phyloP scores from a whole-genome alignment of 1,140 invertebrate species.

The Drosophila paulistorum region DNA sequence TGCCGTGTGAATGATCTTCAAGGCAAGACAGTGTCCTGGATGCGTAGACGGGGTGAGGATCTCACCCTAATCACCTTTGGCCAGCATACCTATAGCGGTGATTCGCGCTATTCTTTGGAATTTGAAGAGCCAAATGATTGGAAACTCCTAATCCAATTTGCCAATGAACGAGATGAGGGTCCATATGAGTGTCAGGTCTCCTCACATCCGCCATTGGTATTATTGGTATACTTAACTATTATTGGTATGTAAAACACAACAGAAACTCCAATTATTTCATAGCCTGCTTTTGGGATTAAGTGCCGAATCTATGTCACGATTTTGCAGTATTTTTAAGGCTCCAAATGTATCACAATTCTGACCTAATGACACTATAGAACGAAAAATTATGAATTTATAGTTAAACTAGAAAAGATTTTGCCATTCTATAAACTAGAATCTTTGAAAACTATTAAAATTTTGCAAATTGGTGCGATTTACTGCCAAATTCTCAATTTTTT shows the following conservation, averaged over 20 bases:
- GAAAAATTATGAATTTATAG: no score
- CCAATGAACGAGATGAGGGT: slow-evolving; percentile 89
- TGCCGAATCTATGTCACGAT: no score
- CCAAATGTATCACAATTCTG: no score
- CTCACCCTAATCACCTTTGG: slow-evolving; percentile 90
- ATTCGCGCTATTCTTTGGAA: slow-evolving; percentile 89
- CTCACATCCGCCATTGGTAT: slow-evolving; percentile 89
- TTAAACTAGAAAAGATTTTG: no score
- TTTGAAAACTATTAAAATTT: no score
- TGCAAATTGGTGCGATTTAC: no score
- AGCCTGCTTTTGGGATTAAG: no score
- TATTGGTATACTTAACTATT: slow-evolving; percentile 88
- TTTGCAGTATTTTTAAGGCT: no score
- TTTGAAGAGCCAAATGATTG: slow-evolving; percentile 91
- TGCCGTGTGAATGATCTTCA: slow-evolving; percentile 89
- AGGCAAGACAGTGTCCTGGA: slow-evolving; percentile 92
- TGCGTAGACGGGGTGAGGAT: slow-evolving; percentile 88
- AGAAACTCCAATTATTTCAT: no score
- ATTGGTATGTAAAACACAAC: slow-evolving; percentile 86
- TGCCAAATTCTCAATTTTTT: no score
- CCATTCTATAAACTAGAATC: no score
- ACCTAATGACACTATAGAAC: no score
- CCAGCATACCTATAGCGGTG: slow-evolving; percentile 90
- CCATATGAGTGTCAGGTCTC: slow-evolving; percentile 92
- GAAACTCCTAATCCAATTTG: slow-evolving; percentile 89